Evolutionary conservation across 2,888 invertebrate genomes (phyloP), one percentile per base, ranked within the genome.

Genomic region (Tricholauxania praeusta): DNA sequence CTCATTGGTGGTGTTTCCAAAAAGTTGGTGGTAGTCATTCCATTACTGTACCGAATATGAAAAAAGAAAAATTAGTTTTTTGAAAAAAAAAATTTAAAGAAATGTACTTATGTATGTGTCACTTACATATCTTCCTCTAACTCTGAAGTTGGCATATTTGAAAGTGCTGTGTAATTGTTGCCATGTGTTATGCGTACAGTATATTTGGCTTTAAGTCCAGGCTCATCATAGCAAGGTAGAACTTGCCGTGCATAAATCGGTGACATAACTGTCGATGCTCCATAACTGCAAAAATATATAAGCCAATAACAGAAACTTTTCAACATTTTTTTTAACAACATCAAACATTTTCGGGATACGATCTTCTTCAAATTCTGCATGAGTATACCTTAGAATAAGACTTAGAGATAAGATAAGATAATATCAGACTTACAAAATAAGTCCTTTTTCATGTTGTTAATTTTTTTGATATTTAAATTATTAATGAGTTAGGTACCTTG

Each of bases 191-290:
- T 89, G 2, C 88, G 89, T n/a, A 93, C 89, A 47, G 89, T 87
- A 81, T 93, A 94, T 14, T 87, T 86, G 0, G 94, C 92, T 80
- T 94, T 94, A 49, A 90, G 84, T 0, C 87, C 88, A 0, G 94
- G 94, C 81, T 94, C 94, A 81, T 95, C 95, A 81, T 92, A 94
- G 81, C 94, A 94, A 0, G 94, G 94, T 83, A 94, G 93, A 0
- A 92, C 92, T 14, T 89, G 87, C 0, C 93, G 90, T 0, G 92
- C 92, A 75, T 89, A 89, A 0, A 90, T 91, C 0, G 93, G 90
- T 81, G 93, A 91, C 69, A 93, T 90, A 76, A 93, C 93, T 0
- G 93, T 92, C 1, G 91, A 89, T 1, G 91, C 90, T 6, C 92
- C 83, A 64, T 82, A 84, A 5, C 85, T 86, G 65, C 7, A 39